These are phyloP conservation scores for Drosophila greeni DNA, from an alignment of 2,888 invertebrate species.

Conservation along the genomic window DNA sequence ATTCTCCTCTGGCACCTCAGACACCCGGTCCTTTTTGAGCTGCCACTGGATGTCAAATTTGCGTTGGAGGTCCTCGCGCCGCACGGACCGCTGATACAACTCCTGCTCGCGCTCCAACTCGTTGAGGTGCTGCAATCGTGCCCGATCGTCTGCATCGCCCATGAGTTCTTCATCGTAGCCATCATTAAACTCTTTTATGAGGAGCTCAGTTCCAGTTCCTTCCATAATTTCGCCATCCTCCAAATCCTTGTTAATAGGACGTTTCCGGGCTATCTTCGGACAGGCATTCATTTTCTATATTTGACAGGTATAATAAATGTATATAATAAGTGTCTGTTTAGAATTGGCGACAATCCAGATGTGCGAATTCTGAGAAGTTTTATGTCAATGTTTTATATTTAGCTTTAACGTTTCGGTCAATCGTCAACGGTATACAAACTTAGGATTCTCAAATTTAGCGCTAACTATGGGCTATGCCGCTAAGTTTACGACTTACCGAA, in stretches of 20 bases:
- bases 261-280: background rate
- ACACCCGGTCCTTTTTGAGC: background rate
- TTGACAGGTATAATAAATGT: background rate
- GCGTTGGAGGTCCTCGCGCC: conserved; percentile 22
- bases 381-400: background rate
- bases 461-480: background rate
- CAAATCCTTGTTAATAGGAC: background rate
- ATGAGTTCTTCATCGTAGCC: conserved; percentile 33
- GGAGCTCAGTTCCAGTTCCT: background rate
- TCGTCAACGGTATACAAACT: background rate
- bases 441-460: background rate
- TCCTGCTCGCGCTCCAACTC: conserved; percentile 39
- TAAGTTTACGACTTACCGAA: background rate
- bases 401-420: background rate
- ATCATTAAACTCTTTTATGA: conserved; percentile 5
- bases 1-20: background rate
- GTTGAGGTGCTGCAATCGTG: conserved; percentile 9
- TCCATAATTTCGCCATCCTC: conserved; percentile 40
- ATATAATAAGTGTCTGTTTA: background rate
- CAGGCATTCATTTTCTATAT: background rate
- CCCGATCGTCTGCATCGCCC: conserved; percentile 31
- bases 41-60: conserved; percentile 24
- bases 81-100: conserved; percentile 26
- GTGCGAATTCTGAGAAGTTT: too few species aligned
- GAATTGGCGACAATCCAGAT: too few species aligned